These are phyloP conservation scores for Phylloscopus collybita DNA, from an alignment of 2,797 vertebrate species.

Conservation along the genomic window DNA sequence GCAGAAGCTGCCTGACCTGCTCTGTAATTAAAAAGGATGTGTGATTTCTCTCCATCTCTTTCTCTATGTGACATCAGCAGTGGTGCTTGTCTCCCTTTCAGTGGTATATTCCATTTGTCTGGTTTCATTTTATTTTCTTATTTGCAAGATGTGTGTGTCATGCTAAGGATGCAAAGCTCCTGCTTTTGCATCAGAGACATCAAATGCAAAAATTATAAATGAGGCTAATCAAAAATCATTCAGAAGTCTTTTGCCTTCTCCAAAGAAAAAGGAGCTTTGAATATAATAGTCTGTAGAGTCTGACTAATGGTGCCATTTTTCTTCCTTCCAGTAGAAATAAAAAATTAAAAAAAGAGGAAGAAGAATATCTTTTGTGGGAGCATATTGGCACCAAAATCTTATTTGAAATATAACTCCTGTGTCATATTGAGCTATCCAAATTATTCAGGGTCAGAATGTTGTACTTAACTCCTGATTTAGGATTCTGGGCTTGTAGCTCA, in stretches of 20 bases:
- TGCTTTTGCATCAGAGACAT: background rate
- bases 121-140: background rate
- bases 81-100: background rate
- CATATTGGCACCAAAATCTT: background rate
- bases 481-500: background rate
- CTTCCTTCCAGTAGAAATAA: background rate
- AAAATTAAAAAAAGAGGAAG: background rate
- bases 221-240: conserved; percentile 27
- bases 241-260: background rate
- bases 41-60: background rate
- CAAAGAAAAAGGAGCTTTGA: background rate
- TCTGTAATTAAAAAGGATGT: background rate
- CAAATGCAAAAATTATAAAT: conserved; percentile 24
- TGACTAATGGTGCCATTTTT: conserved; percentile 25
- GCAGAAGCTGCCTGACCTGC: background rate
- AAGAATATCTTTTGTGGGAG: background rate
- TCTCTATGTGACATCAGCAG: background rate
- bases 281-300: conserved; percentile 6
- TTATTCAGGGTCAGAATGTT: background rate
- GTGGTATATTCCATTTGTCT: background rate
- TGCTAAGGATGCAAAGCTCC: background rate
- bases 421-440: background rate
- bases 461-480: background rate
- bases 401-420: conserved; percentile 5
- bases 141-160: background rate